A percentile compares a stretch with the other conserved stretches of the same genome.
Evolutionary conservation across 1,140 invertebrate genomes (phyloP).

Genomic region (Phenacoccus solenopsis): DNA sequence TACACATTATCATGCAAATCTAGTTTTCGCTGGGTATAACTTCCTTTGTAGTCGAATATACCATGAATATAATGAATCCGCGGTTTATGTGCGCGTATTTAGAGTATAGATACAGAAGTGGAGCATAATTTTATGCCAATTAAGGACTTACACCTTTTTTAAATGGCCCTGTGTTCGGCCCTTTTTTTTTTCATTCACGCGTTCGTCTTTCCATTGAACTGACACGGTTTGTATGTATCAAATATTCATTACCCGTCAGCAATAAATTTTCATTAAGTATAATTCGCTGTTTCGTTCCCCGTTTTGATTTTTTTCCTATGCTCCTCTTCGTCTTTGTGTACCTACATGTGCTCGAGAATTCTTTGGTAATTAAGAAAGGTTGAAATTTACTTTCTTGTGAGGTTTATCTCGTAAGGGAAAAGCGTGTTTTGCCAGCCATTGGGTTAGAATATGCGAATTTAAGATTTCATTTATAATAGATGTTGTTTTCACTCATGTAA

Average conservation of each 20-base stretch:
- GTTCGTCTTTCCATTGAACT: not conserved
- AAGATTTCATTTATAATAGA: too few relatives aligned
- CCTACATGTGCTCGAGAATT: not conserved
- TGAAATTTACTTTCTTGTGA: not conserved
- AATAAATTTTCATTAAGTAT: slow-evolving; percentile 12
- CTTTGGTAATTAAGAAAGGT: not conserved
- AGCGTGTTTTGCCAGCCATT: too few relatives aligned
- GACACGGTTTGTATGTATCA: not conserved
- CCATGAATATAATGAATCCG: not conserved
- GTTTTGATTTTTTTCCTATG: not conserved
- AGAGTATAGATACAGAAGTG: not conserved
- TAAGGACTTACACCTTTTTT: slow-evolving; percentile 9
- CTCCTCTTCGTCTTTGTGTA: not conserved
- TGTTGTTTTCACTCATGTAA: too few relatives aligned
- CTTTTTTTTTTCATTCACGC: not conserved
- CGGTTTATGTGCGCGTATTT: not conserved
- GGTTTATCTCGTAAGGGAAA: too few relatives aligned
- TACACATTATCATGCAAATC: slow-evolving; percentile 9
- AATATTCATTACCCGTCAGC: slow-evolving; percentile 14
- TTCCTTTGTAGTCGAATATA: slow-evolving; percentile 7
- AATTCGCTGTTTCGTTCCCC: not conserved
- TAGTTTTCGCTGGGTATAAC: not conserved
- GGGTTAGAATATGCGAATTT: too few relatives aligned
- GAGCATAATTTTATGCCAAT: slow-evolving; percentile 18
- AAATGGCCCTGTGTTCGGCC: not conserved